A percentile compares a stretch with the other conserved stretches of the same genome.
phyloP scores from a whole-genome alignment of 2,113 vertebrate genomes.

The Syngnathus typhle region DNA sequence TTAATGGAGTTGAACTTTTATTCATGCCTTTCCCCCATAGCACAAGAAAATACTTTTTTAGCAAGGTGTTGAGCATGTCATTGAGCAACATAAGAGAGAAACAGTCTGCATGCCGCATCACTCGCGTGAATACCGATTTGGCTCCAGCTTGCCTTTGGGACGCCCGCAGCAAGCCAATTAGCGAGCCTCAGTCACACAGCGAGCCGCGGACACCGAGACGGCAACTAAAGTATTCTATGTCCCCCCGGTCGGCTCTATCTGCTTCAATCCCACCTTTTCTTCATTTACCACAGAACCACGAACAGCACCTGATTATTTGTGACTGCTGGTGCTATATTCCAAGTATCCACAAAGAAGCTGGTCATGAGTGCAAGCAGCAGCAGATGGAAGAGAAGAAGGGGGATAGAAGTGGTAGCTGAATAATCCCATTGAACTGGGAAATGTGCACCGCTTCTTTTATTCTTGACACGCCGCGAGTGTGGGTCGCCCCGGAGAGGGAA shows the following conservation, averaged over 20 bases:
- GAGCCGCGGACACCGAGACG: conserved; percentile 40
- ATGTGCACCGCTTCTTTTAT: conserved; percentile 55
- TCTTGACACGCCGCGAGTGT: conserved; percentile 43
- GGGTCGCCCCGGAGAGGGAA: conserved; percentile 30
- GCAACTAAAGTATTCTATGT: conserved; percentile 53
- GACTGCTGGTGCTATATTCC: conserved; percentile 17
- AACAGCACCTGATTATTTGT: conserved; percentile 34
- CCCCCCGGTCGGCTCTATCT: conserved; percentile 22
- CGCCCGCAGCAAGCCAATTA: conserved; percentile 63
- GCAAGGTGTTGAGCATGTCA: conserved; percentile 37
- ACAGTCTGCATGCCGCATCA: conserved; percentile 27
- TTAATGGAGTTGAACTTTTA: no score
- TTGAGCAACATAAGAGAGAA: conserved; percentile 37
- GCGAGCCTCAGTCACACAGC: conserved; percentile 47
- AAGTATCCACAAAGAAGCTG: conserved; percentile 44
- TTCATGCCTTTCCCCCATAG: neutral
- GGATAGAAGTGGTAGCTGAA: conserved; percentile 49
- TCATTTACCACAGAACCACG: conserved; percentile 32
- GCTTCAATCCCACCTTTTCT: conserved; percentile 37
- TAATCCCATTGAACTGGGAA: conserved; percentile 63
- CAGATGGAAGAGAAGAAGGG: conserved; percentile 35
- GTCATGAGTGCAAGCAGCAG: conserved; percentile 23
- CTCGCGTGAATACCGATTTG: conserved; percentile 61
- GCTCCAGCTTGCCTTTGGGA: conserved; percentile 59
- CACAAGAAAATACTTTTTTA: conserved; percentile 4